phyloP scores from a whole-genome alignment of 1,140 invertebrate species.

The Aphelenchoides besseyi region DNA sequence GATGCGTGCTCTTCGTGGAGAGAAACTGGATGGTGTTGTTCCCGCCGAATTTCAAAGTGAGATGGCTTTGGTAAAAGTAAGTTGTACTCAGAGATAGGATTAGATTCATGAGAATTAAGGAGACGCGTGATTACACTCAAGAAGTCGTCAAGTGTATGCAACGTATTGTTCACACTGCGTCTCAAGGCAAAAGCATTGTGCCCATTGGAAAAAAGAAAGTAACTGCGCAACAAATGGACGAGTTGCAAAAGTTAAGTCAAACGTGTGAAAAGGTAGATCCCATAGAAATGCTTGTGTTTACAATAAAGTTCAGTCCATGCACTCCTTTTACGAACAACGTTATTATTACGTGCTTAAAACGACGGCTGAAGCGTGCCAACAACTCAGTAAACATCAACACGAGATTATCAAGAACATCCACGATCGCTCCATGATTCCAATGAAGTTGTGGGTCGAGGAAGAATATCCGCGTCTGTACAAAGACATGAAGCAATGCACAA shows the following conservation, averaged over 20 bases:
- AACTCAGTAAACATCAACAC: slow-evolving; percentile 8
- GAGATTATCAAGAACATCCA: background rate
- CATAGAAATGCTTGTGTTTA: background rate
- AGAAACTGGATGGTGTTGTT: slow-evolving; percentile 12
- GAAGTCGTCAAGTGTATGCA: slow-evolving; percentile 26
- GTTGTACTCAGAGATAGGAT: background rate
- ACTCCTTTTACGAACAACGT: slow-evolving; percentile 18
- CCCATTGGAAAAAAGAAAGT: background rate
- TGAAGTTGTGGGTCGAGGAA: slow-evolving; percentile 28
- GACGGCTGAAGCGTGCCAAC: background rate
- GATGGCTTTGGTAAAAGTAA: slow-evolving; percentile 1
- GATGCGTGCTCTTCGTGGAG: background rate
- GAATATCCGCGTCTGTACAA: slow-evolving; percentile 18
- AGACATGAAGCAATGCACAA: slow-evolving; percentile 22
- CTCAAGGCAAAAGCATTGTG: background rate
- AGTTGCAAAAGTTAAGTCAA: slow-evolving; percentile 18
- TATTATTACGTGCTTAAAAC: slow-evolving; percentile 17
- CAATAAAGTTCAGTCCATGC: slow-evolving; percentile 10
- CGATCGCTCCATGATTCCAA: slow-evolving; percentile 15
- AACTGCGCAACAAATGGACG: background rate
- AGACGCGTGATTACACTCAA: slow-evolving; percentile 6
- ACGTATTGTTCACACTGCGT: slow-evolving; percentile 11
- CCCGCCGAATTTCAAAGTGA: slow-evolving; percentile 19
- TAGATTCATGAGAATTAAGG: background rate
- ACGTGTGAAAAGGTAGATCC: slow-evolving; percentile 13